Evolutionary conservation across 2,888 invertebrate genomes (phyloP).

Genomic region (Perithous albicinctus): DNA sequence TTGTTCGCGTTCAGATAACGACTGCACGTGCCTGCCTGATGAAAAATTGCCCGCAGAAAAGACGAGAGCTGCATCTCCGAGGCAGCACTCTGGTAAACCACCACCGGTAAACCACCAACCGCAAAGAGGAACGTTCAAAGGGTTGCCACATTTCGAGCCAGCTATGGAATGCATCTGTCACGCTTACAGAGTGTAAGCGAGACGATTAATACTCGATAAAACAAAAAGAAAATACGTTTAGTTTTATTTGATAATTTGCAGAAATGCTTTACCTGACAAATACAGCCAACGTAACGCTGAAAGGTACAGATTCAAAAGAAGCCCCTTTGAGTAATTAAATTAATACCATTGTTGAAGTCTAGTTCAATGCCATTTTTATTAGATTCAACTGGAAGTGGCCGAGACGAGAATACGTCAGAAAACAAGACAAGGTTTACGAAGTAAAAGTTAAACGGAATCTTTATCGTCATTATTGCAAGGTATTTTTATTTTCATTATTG

Average conservation of each 20-base stretch:
- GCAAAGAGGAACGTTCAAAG: constrained; percentile 35
- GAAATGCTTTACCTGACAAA: constrained; percentile 48
- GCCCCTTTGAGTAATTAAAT: background rate
- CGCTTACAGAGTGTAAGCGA: constrained; percentile 72
- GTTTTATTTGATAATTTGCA: constrained; percentile 37
- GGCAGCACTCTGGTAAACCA: constrained; percentile 27
- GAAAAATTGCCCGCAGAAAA: constrained; percentile 43
- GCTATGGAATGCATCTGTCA: constrained; percentile 70
- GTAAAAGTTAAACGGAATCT: constrained; percentile 73
- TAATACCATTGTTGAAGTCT: constrained; percentile 22
- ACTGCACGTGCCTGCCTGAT: constrained; percentile 65
- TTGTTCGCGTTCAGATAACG: constrained; percentile 59
- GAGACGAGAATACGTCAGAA: constrained; percentile 65
- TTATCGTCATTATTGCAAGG: constrained; percentile 73
- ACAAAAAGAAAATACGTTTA: background rate
- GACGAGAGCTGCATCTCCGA: constrained; percentile 28
- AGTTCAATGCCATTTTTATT: constrained; percentile 51
- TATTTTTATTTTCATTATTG: background rate
- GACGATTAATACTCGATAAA: background rate
- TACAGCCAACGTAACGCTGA: constrained; percentile 32
- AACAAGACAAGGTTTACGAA: constrained; percentile 74
- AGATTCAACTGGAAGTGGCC: constrained; percentile 76
- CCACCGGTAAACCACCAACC: constrained; percentile 58
- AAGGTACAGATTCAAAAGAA: constrained; percentile 29
- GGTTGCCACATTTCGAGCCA: constrained; percentile 55